A percentile compares a stretch with the other conserved stretches of the same genome.
Conservation (phyloP, 92 coral and sea anemone genomes). For the Desmophyllum pertusum region DNA sequence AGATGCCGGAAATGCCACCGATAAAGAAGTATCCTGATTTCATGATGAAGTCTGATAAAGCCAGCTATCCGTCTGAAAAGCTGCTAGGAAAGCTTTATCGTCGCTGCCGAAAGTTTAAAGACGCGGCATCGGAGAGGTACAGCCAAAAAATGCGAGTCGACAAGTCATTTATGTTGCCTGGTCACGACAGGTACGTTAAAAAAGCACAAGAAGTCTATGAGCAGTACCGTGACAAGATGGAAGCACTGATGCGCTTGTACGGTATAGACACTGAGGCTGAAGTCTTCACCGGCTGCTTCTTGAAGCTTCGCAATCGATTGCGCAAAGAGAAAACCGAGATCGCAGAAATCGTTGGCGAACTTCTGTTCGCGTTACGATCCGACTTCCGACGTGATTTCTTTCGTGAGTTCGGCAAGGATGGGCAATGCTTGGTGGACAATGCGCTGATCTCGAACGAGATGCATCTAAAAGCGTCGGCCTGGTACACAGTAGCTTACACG, state of each 20-base stretch:
- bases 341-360: constrained; percentile 70
- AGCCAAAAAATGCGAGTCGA: constrained; percentile 62
- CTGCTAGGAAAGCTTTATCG: constrained; percentile 88
- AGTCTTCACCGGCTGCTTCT: constrained; percentile 85
- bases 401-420: constrained; percentile 70
- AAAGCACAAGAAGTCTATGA: constrained; percentile 67
- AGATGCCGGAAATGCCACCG: neutral
- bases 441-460: constrained; percentile 42
- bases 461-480: constrained; percentile 90
- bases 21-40: constrained; percentile 76
- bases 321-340: constrained; percentile 87
- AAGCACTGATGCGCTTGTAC: constrained; percentile 77
- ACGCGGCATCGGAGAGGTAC: constrained; percentile 54
- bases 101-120: constrained; percentile 79
- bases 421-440: constrained; percentile 37
- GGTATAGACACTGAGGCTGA: constrained; percentile 92
- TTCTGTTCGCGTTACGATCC: constrained; percentile 58
- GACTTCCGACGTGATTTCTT: constrained; percentile 76
- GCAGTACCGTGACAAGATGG: constrained; percentile 77
- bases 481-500: constrained; percentile 85
- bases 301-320: constrained; percentile 82
- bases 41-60: constrained; percentile 90
- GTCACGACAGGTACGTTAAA: constrained; percentile 57
- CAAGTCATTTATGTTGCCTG: constrained; percentile 64
- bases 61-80: constrained; percentile 81